phyloP scores from a whole-genome alignment of 1,140 invertebrate species.

The Eupeodes corollae region DNA sequence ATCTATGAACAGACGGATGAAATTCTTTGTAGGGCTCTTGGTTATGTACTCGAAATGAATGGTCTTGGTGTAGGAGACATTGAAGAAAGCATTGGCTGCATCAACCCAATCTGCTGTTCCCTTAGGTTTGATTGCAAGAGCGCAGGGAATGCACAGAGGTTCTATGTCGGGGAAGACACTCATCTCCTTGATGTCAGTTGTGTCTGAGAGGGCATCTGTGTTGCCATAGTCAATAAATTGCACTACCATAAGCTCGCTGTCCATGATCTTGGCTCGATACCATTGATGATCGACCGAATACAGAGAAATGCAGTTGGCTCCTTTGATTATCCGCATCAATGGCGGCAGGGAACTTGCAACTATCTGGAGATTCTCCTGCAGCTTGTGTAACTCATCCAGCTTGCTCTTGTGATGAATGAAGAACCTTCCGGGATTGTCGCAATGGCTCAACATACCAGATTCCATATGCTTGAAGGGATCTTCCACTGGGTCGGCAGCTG shows the following conservation, averaged over 20 bases:
- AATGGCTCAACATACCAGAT: conserved; percentile 48
- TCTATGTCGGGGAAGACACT: conserved; percentile 42
- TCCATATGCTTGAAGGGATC: conserved; percentile 30
- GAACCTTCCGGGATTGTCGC: conserved; percentile 53
- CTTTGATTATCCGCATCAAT: conserved; percentile 45
- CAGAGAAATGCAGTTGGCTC: conserved; percentile 56
- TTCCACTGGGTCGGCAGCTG: neutral
- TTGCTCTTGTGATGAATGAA: conserved; percentile 49
- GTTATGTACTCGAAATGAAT: conserved; percentile 43
- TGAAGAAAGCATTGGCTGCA: conserved; percentile 47
- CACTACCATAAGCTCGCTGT: conserved; percentile 58
- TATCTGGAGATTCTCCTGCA: conserved; percentile 50
- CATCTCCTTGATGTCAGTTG: conserved; percentile 46
- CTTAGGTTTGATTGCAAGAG: conserved; percentile 51
- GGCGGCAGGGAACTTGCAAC: conserved; percentile 38
- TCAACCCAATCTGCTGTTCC: conserved; percentile 54
- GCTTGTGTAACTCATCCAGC: conserved; percentile 39
- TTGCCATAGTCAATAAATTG: conserved; percentile 77
- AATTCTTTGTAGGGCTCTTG: conserved; percentile 31
- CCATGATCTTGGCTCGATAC: conserved; percentile 71
- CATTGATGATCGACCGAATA: conserved; percentile 61
- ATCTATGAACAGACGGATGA: conserved; percentile 52
- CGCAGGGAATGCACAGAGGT: conserved; percentile 49
- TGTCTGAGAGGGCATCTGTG: conserved; percentile 54
- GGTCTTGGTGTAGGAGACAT: conserved; percentile 28